Evolutionary conservation across 2,888 invertebrate species (phyloP).

Genomic region (Lepidonotus clava): DNA sequence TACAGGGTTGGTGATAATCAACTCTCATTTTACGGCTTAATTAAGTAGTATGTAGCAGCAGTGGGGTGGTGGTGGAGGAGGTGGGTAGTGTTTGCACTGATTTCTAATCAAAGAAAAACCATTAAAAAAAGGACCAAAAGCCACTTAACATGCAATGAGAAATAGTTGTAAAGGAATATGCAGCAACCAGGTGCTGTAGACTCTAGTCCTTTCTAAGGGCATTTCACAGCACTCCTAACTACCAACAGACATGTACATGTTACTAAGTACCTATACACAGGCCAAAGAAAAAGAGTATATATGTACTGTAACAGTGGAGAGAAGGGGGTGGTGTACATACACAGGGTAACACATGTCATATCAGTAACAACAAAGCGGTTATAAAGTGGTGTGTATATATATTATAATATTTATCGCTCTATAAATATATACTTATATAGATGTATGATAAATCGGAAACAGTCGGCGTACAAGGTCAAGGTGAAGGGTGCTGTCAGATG

Average conservation of each 20-base stretch:
- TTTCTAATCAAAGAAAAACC: background rate
- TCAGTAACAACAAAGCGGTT: too few species aligned
- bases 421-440: slow-evolving; percentile 28
- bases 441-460: background rate
- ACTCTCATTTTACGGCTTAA: background rate
- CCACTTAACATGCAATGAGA: slow-evolving; percentile 37
- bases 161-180: slow-evolving; percentile 2
- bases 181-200: slow-evolving; percentile 23
- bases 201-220: slow-evolving; percentile 17
- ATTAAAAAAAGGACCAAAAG: slow-evolving; percentile 10
- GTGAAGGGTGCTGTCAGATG: background rate
- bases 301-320: too few species aligned
- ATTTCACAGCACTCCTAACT: slow-evolving; percentile 23
- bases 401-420: too few species aligned
- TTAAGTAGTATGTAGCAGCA: background rate
- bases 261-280: slow-evolving; percentile 17
- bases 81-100: background rate
- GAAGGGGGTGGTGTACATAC: slow-evolving; percentile 4
- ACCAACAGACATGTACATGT: slow-evolving; percentile 29
- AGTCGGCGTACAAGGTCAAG: background rate
- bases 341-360: slow-evolving; percentile 20
- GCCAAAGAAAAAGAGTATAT: background rate
- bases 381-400: slow-evolving; percentile 44
- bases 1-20: too few species aligned
- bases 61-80: background rate